Conservation (phyloP, 2,113 vertebrate genomes). For the Plecturocebus donacophilus region DNA sequence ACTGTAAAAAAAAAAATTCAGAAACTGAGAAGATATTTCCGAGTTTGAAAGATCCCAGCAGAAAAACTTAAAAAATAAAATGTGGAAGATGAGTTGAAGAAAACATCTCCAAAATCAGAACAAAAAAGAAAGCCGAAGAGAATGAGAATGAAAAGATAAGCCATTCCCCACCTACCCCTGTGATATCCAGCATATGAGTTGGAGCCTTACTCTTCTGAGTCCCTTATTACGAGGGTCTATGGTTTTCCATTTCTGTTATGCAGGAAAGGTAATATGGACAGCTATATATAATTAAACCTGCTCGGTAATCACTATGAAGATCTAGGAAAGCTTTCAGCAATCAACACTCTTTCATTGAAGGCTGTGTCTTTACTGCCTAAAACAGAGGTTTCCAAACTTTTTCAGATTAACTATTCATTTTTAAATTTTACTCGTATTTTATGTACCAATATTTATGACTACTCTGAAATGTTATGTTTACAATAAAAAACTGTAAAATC, state of each 20-base stretch:
- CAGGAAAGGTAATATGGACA: background rate
- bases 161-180: fast-evolving
- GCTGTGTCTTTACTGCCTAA: background rate
- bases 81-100: background rate
- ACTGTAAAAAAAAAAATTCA: background rate
- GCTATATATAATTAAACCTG: background rate
- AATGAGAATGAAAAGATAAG: background rate
- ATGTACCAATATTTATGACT: background rate
- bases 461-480: background rate
- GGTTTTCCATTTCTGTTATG: background rate
- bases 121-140: background rate
- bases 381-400: background rate
- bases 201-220: background rate
- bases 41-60: background rate
- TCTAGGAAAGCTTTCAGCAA: background rate
- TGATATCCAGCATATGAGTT: background rate
- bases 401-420: background rate
- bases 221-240: background rate
- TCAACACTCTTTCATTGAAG: background rate
- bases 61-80: background rate
- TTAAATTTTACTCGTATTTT: background rate
- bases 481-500: background rate
- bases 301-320: background rate
- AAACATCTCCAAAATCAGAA: background rate
- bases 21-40: background rate